phyloP scores from a whole-genome alignment of 2,888 invertebrate species.

The Dryobotodes eremita region DNA sequence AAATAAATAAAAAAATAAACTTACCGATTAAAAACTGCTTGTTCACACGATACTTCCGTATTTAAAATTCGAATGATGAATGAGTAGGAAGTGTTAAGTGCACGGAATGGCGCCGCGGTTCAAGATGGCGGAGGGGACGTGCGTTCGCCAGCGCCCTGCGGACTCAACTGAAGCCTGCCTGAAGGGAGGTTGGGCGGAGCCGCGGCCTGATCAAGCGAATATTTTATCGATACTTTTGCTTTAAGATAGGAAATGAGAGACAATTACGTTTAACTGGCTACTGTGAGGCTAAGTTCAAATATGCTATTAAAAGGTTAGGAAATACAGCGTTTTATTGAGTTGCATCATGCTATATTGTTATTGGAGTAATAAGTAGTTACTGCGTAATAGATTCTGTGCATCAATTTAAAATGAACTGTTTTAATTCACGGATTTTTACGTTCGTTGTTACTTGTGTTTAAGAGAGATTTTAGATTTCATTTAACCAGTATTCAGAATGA shows the following conservation, averaged over 20 bases:
- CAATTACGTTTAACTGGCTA: conserved; percentile 47
- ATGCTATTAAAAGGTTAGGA: conserved; percentile 34
- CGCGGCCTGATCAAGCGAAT: conserved; percentile 65
- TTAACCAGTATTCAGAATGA: neutral
- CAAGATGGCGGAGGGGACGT: conserved; percentile 76
- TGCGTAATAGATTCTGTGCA: conserved; percentile 22
- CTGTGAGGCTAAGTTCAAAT: conserved; percentile 36
- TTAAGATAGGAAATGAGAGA: conserved; percentile 69
- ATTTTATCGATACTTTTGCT: conserved; percentile 70
- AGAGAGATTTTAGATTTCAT: neutral
- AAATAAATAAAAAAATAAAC: conserved; percentile 26
- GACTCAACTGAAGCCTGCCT: conserved; percentile 84
- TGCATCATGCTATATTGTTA: conserved; percentile 10
- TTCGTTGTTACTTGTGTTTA: neutral
- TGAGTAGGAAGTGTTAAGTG: conserved; percentile 73
- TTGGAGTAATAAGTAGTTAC: neutral
- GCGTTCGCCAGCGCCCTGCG: conserved; percentile 78
- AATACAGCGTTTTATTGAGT: conserved; percentile 22
- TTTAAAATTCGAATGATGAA: conserved; percentile 41
- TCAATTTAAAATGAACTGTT: neutral
- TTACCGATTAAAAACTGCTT: conserved; percentile 41
- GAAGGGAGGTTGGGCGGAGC: conserved; percentile 81
- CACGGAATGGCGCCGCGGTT: conserved; percentile 80
- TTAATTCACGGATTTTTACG: neutral
- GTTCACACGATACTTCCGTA: conserved; percentile 38